Conservation (phyloP, 2,888 invertebrate genomes). For the Platycnemis pennipes region DNA sequence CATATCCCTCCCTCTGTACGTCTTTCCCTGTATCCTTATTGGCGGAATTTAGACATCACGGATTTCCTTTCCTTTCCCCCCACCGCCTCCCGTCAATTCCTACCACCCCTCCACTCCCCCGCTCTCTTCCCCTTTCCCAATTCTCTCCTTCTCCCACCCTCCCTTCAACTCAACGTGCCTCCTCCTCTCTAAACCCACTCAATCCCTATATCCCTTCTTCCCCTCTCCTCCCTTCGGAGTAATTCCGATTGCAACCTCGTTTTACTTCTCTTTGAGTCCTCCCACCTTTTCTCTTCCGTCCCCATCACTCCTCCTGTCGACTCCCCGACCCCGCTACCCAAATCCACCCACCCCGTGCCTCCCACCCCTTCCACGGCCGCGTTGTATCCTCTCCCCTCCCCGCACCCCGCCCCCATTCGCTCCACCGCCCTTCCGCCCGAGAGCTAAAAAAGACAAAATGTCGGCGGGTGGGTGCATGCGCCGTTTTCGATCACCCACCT, state of each 20-base stretch:
- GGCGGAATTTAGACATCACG: slow-evolving; percentile 67
- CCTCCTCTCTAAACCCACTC: slow-evolving; percentile 23
- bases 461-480: slow-evolving; percentile 59
- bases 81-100: not conserved
- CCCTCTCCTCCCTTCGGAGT: not conserved
- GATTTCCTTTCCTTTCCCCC: slow-evolving; percentile 43
- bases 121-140: not conserved
- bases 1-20: slow-evolving; percentile 65
- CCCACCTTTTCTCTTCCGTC: not conserved
- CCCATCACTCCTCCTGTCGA: not conserved
- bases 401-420: not conserved
- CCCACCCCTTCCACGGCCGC: not conserved
- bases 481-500: slow-evolving; percentile 55
- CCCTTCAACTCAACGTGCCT: not conserved
- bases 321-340: not conserved
- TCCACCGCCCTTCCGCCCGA: slow-evolving; percentile 9
- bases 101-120: not conserved
- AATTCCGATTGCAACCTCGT: slow-evolving; percentile 16
- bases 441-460: slow-evolving; percentile 58
- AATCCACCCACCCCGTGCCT: not conserved
- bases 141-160: not conserved
- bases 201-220: not conserved
- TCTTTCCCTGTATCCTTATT: slow-evolving; percentile 67
- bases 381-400: not conserved
- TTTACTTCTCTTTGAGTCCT: not conserved